These are phyloP conservation scores for Mallotus villosus DNA, from an alignment of 2,797 vertebrate genomes.

Conservation along the genomic window DNA sequence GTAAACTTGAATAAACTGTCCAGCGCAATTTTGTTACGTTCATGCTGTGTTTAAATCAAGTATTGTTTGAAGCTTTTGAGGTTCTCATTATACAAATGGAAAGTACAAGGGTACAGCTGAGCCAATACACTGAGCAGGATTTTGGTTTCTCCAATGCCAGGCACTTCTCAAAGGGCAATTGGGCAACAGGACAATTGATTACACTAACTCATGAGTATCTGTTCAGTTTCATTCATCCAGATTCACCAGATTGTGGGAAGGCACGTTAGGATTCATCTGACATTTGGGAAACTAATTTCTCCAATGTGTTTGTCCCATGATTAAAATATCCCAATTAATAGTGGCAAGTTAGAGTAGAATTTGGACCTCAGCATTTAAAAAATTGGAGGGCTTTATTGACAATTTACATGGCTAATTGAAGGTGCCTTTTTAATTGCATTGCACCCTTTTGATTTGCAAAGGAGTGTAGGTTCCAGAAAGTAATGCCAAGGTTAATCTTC, in stretches of 20 bases:
- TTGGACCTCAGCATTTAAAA: conserved; percentile 33
- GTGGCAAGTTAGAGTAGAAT: conserved; percentile 33
- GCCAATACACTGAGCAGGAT: conserved; percentile 39
- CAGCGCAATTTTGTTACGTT: conserved; percentile 62
- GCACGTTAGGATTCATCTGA: neutral
- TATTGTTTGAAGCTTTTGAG: conserved; percentile 64
- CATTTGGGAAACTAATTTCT: conserved; percentile 29
- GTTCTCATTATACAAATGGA: conserved; percentile 50
- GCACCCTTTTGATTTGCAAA: no score
- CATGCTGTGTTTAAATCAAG: conserved; percentile 65
- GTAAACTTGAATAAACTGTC: conserved; percentile 15
- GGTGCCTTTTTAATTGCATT: no score
- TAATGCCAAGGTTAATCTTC: no score
- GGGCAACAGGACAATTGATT: conserved; percentile 63
- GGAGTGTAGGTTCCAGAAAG: no score
- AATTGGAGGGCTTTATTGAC: no score
- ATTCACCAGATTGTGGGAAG: conserved; percentile 44
- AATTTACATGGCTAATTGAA: no score
- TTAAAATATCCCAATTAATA: conserved; percentile 39
- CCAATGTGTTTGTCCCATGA: conserved; percentile 30
- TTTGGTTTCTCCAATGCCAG: conserved; percentile 44
- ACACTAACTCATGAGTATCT: conserved; percentile 46
- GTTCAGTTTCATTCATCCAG: conserved; percentile 50
- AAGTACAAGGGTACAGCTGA: conserved; percentile 38
- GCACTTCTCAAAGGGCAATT: conserved; percentile 49